Evolutionary conservation across 2,113 vertebrate genomes (phyloP).

Genomic region (Cyrtonyx montezumae): DNA sequence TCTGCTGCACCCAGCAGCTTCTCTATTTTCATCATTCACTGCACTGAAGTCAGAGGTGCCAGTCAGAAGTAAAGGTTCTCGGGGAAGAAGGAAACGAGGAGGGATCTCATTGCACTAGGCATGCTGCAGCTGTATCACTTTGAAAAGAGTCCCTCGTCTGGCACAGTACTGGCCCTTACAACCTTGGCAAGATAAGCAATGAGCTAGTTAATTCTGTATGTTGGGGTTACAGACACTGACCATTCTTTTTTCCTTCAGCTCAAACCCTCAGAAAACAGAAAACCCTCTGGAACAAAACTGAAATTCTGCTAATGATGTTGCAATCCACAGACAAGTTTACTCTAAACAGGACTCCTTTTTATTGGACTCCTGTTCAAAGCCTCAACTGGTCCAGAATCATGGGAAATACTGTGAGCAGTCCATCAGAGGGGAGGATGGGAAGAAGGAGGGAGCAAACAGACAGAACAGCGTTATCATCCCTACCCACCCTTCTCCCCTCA

Average conservation of each 20-base stretch:
- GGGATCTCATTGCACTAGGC: background rate
- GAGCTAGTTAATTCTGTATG: background rate
- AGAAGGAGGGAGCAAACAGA: background rate
- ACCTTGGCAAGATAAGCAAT: fast-evolving
- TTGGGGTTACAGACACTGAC: background rate
- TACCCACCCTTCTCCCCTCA: background rate
- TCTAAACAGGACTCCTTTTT: background rate
- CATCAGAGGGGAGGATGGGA: too few species aligned
- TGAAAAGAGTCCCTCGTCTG: background rate
- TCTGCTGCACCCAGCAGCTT: background rate
- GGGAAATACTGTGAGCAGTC: background rate
- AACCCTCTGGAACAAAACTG: background rate
- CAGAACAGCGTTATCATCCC: background rate
- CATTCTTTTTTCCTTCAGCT: background rate
- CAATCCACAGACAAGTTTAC: background rate
- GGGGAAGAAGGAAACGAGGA: background rate
- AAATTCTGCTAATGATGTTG: background rate
- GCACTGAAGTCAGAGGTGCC: background rate
- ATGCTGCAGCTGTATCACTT: background rate
- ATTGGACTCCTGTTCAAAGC: background rate
- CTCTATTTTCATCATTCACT: background rate
- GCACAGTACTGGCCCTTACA: background rate
- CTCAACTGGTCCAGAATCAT: background rate
- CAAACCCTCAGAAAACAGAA: background rate
- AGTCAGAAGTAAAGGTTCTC: background rate